Base-by-base conservation (phyloP, 2,113 vertebrate species). In the Nyctereutes procyonoides region DNA sequence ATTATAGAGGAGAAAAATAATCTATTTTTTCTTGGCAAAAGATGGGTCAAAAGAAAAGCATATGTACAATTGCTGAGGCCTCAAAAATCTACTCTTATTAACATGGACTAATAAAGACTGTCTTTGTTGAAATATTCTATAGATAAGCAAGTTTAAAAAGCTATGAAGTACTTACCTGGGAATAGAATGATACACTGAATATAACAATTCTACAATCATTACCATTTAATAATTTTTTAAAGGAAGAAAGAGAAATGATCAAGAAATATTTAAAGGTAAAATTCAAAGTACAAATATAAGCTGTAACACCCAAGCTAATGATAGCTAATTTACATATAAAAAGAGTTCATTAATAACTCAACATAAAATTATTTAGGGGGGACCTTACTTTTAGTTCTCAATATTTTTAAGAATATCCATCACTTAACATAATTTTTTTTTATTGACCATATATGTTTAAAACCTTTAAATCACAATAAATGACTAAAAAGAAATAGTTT, bases 181-280 rank as follows among this genome's bases (percentile, higher is more conserved):
- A 96, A 73, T 32, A 93, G 53, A 90, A 35, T 77, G n/a, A 92
- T 65, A 84, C 0, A 48, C 15, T 76, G 38, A 67, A 69, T 22
- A 96, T 26, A 51, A 51, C 51, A 48, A 87, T 63, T 60, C 63
- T 87, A 90, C 4, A 93, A 55, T 51, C 10, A 80, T 69, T 82
- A 90, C 65, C 35, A 95, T 82, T 63, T 60, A 51, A 67, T 53
- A 88, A 77, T 12, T 88, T 88, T 85, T 56, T 69, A 94, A 93
- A 81, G 71, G 32, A 93, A 81, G 58, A 69, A 17, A 13, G 11
- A 30, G 16, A 93, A 26, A 55, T 51, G 11, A 89, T 58, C 32
- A 93, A 55, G 38, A 77, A 93, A 96, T 38, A 88, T 8, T 63
- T 73, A 63, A 77, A 86, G n/a, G 79, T 85, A 92, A 96, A 93